Base-by-base conservation (phyloP, 2,113 vertebrate species). In the Plecturocebus donacophilus region DNA sequence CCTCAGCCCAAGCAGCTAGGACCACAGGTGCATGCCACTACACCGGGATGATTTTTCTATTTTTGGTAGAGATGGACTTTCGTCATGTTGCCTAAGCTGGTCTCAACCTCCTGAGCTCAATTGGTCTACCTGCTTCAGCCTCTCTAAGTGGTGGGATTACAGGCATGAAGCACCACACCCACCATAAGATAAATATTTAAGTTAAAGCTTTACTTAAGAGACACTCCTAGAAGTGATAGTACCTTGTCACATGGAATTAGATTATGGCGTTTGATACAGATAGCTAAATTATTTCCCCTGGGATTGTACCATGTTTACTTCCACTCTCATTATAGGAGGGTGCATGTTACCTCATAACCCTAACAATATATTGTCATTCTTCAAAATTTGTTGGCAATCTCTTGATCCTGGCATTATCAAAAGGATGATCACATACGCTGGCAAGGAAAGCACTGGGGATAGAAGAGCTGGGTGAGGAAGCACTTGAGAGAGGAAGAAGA, bases 171-270 rank as follows among this genome's bases (percentile, higher is more conserved):
- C 2, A 64, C 61, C 12, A 64, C 61, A 64, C 61, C 12, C 27
- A 14, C 27, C 27, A 27, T 14, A 64, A n/a, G 13, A 71, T 35
- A 40, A 70, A 77, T 10, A 54, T 38, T 64, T 71, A 71, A 73
- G 54, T 40, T 76, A 64, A 70, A 87, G 7, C 73, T 73, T 81
- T 73, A 56, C 40, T 64, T 45, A 84, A 82, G 86, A 94, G 58
- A 75, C 13, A 73, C 58, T 77, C 17, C 19, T 68, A 85, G 40
- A 87, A 42, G n/a, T 25, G 54, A 38, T 10, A 54, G 16, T 13
- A 58, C 27, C 4, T 58, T 52, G 58, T 25, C 54, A 47, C 1
- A 23, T 10, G 10, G 61, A 35, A 68, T 77, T 82, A 89, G 76
- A 70, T 16, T 5, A 49, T 87, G 66, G 23, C 13, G 8, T 42